These are phyloP conservation scores for Pseudorhiza aurosa DNA, from an alignment of 30 jellyfish, hydroid and myxozoan species.

Conservation along the genomic window DNA sequence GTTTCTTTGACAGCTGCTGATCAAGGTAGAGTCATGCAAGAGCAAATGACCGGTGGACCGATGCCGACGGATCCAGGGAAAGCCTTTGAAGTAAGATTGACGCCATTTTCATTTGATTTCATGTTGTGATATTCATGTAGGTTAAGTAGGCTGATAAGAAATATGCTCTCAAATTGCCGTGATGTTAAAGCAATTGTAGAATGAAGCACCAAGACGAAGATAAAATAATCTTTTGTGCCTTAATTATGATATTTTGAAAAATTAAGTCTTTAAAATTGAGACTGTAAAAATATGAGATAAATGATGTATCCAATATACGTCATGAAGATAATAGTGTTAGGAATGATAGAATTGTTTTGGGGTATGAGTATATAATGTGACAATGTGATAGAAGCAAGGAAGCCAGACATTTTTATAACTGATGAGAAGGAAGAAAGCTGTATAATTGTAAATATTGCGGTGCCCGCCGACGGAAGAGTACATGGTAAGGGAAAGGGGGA, in stretches of 20 bases:
- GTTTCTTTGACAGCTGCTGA: slow-evolving; percentile 85
- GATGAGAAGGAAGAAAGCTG: not conserved
- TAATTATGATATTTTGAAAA: too few relatives aligned
- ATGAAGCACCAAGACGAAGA: too few relatives aligned
- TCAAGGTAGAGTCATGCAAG: slow-evolving; percentile 98
- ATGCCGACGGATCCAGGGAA: slow-evolving; percentile 95
- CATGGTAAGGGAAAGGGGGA: not conserved
- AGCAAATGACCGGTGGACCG: slow-evolving; percentile 97
- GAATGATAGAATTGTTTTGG: not conserved
- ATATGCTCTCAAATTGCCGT: too few relatives aligned
- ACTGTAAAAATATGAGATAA: too few relatives aligned
- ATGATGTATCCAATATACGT: too few relatives aligned
- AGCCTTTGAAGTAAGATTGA: slow-evolving; percentile 89
- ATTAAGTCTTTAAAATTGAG: too few relatives aligned
- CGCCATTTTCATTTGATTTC: too few relatives aligned
- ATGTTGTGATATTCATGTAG: too few relatives aligned
- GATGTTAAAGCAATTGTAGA: too few relatives aligned
- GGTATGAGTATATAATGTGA: not conserved
- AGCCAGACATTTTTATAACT: not conserved
- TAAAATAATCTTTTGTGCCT: too few relatives aligned
- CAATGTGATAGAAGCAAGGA: slow-evolving; percentile 14
- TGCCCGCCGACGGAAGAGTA: slow-evolving; percentile 2
- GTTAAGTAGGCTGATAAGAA: too few relatives aligned
- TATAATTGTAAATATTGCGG: not conserved
- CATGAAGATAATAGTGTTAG: too few relatives aligned